These are phyloP conservation scores for Chaetodon auriga DNA, from an alignment of 2,113 vertebrate species.

Conservation along the genomic window DNA sequence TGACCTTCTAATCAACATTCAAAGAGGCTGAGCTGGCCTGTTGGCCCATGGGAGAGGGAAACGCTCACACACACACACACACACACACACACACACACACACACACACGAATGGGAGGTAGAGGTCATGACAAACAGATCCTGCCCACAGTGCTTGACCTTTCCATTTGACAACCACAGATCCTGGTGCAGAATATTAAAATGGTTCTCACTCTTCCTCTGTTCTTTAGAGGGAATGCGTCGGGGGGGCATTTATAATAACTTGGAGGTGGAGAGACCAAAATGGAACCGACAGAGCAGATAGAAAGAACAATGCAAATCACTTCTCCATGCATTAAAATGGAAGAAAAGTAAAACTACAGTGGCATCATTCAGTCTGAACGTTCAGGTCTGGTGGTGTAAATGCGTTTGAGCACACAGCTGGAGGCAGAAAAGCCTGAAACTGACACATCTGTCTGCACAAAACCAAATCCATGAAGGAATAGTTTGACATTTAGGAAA, in stretches of 20 bases:
- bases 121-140: not conserved
- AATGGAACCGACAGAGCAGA: not conserved
- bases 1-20: slow-evolving; percentile 45
- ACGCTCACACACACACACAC: not conserved
- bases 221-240: not conserved
- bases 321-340: not conserved
- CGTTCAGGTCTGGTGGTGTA: not conserved
- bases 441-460: no score
- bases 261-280: not conserved
- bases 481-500: no score
- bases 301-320: no score
- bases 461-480: not conserved
- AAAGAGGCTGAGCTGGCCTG: slow-evolving; percentile 15
- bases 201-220: not conserved
- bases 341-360: not conserved
- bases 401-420: not conserved
- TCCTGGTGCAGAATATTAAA: slow-evolving; percentile 32
- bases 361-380: not conserved
- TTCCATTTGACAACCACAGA: slow-evolving; percentile 29
- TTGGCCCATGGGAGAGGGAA: not conserved
- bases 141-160: slow-evolving; percentile 39
- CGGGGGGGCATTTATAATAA: not conserved
- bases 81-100: slow-evolving; percentile 1
- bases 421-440: not conserved
- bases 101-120: not conserved